These are phyloP conservation scores for Raphicerus campestris DNA, from an alignment of 2,113 vertebrate species.

Conservation along the genomic window DNA sequence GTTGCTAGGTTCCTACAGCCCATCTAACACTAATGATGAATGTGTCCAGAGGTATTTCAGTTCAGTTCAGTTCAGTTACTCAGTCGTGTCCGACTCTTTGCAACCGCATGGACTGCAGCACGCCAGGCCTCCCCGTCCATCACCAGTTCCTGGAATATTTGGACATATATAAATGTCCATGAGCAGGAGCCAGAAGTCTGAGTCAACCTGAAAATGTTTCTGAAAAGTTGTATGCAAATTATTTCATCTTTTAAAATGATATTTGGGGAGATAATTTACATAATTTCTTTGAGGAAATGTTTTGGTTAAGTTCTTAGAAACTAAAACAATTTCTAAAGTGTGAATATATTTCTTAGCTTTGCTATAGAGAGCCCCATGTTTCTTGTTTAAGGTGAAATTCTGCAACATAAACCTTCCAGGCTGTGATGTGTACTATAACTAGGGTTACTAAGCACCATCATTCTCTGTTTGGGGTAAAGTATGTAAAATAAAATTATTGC, in stretches of 20 bases:
- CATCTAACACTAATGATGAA: background rate
- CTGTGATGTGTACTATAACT: background rate
- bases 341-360: background rate
- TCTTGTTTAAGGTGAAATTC: background rate
- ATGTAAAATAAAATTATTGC: background rate
- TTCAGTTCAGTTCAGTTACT: background rate
- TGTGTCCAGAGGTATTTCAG: background rate
- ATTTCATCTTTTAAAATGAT: background rate
- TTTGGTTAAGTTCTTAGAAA: constrained; percentile 14
- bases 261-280: background rate
- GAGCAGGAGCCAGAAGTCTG: background rate
- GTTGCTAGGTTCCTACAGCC: background rate
- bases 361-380: background rate
- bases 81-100: background rate
- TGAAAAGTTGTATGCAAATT: background rate
- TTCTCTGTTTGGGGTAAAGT: background rate
- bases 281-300: background rate
- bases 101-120: background rate
- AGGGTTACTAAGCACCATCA: background rate
- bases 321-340: background rate
- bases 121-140: background rate
- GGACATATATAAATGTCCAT: background rate
- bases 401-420: background rate
- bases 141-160: background rate
- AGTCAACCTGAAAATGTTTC: background rate